Evolutionary conservation across 64 coral and sea anemone species (phyloP), one percentile per base, ranked within the genome.

Genomic region (Porites australiensis): DNA sequence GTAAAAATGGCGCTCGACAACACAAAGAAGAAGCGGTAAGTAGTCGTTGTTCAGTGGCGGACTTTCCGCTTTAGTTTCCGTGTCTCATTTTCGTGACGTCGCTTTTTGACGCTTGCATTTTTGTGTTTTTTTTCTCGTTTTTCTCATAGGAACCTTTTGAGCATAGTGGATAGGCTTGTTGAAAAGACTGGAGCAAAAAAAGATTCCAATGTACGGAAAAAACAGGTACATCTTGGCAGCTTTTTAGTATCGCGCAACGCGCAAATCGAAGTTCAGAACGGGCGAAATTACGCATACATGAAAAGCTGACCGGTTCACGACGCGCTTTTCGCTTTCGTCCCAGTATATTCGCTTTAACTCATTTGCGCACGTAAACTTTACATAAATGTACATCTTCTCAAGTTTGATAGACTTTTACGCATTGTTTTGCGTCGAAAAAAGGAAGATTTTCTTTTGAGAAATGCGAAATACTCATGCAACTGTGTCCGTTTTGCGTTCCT

Each of bases 71-170:
- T 49, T 6, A 93, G 91, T 93, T 93, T 93, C 91, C 91, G 91
- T 87, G 91, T 93, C 87, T 93, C 91, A 57, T 72, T 93, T 93
- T 93, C 87, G 91, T 93, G 91, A 93, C 91, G 91, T 93, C 91
- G 91, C 82, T 83, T 84, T 78, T 82, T 55, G 84, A 83, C 55
- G 79, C 67, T 63, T 79, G 54, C 63, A 68, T 60, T 22, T 76
- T 86, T 69, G 27, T 79, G 60, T 87, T 19, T 86, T 65, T 67
- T 87, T 86, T 93, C 57, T 50, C 23, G 22, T 20, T 51, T 81
- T 93, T 78, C 71, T 50, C 79, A 83, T 19, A 67, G 64, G 8
- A 77, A 66, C 22, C 91, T 93, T 87, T 74, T 68, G 12, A 85
- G 45, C 58, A 73, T 93, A 8, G 91, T 93, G 19, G 50, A 93